phyloP scores from a whole-genome alignment of 2,113 vertebrate genomes.

The Phrynocephalus versicolor region DNA sequence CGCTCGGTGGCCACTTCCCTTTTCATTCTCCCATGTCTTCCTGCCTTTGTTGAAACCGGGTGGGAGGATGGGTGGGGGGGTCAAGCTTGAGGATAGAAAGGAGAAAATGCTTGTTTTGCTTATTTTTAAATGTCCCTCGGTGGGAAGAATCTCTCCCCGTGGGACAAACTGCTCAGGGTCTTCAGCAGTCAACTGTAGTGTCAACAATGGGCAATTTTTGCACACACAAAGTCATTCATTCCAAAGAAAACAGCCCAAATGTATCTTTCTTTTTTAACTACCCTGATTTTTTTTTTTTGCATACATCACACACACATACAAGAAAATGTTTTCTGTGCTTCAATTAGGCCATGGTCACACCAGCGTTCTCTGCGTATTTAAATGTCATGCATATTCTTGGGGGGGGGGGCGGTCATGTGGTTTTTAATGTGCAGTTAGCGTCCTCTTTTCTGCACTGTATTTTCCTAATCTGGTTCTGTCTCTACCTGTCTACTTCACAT shows the following conservation, averaged over 20 bases:
- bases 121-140: constrained; percentile 20
- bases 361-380: too few species aligned
- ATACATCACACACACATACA: too few species aligned
- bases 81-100: background rate
- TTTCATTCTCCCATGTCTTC: background rate
- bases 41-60: background rate
- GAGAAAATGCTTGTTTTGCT: background rate
- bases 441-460: too few species aligned
- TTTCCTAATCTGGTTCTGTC: too few species aligned
- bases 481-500: too few species aligned
- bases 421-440: too few species aligned
- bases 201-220: background rate
- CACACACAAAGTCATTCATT: background rate
- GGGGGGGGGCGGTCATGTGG: too few species aligned
- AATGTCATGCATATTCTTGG: too few species aligned
- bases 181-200: background rate
- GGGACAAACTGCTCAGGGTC: constrained; percentile 7
- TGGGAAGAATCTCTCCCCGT: constrained; percentile 17
- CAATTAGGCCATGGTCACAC: background rate
- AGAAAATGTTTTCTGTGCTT: background rate
- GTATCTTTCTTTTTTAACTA: background rate
- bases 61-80: background rate
- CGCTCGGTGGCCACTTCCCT: background rate
- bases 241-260: background rate
- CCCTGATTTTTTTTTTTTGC: too few species aligned